Evolutionary conservation across 2,888 invertebrate species (phyloP), one percentile per base, ranked within the genome.

Genomic region (Hemaris fuciformis): DNA sequence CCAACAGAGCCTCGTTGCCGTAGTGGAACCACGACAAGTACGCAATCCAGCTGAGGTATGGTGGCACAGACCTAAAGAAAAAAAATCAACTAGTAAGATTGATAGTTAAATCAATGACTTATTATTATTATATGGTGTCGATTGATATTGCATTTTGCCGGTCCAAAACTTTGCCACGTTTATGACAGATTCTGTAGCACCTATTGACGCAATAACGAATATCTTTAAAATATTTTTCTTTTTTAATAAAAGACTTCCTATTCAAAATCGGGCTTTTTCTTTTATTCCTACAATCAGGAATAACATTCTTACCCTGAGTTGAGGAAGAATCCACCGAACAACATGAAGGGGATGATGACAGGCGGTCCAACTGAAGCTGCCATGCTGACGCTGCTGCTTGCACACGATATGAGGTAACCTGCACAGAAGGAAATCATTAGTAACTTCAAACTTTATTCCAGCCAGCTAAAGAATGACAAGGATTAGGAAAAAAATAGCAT

Each of bases 291-390:
- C 38, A 41, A 59, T 61, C 56, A 63, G 61, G 60, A 13, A 31
- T 59, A 7, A 7, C 23, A 10, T 18, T 7, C 94, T 93, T 92
- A 97, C 95, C 95, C 96, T 22, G 96, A 95, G 83, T 99, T 99
- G 45, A 99, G 93, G 89, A 98, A 98, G 93, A 98, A 98, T 46
- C 99, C 99, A 64, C 99, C 99, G 83, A 99, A 99, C 18, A 99
- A 91, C 88, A 99, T 93, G 84, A 99, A 96, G 0, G 99, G 99
- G 64, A 99, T 97, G 70, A 99, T 96, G 64, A 98, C 94, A 3
- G 99, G 97, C 0, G 99, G 98, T 0, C 98, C 97, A 60, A 99
- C 94, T 0, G 98, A 97, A 1, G 98, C 91, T 0, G 98, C 98
- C 94, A 98, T 96, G 53, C 97, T 96, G 3, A 97, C 95, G 65